Evolutionary conservation across 2,113 vertebrate genomes (phyloP).

Genomic region (Crotophaga sulcirostris): DNA sequence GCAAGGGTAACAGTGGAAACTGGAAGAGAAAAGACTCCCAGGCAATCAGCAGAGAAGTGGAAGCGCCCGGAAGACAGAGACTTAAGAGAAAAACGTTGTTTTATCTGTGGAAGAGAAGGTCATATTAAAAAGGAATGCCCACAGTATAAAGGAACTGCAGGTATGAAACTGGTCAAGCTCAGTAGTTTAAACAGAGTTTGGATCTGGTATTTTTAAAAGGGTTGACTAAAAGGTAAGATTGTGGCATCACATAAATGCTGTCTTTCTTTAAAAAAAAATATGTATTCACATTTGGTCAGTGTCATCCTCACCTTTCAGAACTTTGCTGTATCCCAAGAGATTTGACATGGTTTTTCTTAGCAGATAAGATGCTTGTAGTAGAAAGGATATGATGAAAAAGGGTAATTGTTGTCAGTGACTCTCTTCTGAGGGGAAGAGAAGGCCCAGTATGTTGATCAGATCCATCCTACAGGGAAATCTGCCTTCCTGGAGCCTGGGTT

Average conservation of each 20-base stretch:
- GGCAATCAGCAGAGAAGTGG: constrained; percentile 80
- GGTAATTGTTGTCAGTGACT: too few relatives aligned
- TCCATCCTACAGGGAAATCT: too few relatives aligned
- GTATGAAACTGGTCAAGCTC: constrained; percentile 58
- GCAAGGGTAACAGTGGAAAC: constrained; percentile 55
- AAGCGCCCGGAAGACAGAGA: constrained; percentile 82
- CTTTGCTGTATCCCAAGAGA: not conserved
- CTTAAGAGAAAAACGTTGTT: constrained; percentile 85
- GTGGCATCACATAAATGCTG: not conserved
- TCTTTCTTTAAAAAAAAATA: not conserved
- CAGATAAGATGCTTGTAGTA: not conserved
- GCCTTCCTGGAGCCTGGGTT: too few relatives aligned
- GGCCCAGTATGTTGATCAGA: too few relatives aligned
- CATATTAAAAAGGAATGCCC: constrained; percentile 93
- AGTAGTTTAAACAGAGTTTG: not conserved
- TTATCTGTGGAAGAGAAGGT: constrained; percentile 85
- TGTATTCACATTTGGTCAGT: not conserved
- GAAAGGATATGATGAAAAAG: not conserved
- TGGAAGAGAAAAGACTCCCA: constrained; percentile 71
- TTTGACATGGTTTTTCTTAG: not conserved
- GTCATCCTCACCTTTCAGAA: not conserved
- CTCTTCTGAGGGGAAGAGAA: too few relatives aligned
- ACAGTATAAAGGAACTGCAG: constrained; percentile 83
- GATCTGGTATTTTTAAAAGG: not conserved
- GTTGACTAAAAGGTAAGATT: not conserved